Evolutionary conservation across 2,113 vertebrate genomes (phyloP).

Genomic region (Anthoscopus minutus): DNA sequence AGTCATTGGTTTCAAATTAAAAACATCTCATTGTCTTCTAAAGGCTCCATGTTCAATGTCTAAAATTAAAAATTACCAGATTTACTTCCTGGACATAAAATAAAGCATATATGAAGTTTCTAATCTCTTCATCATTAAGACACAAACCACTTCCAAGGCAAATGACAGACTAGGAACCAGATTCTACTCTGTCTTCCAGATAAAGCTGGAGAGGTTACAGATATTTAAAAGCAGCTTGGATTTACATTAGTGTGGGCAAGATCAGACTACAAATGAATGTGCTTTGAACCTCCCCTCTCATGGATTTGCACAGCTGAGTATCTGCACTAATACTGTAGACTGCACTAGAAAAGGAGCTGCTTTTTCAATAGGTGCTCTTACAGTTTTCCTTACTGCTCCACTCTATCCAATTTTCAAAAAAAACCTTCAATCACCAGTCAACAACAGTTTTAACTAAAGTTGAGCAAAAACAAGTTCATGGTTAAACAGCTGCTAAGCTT

Average conservation of each 20-base stretch:
- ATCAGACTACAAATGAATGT: neutral
- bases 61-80: neutral
- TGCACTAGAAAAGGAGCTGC: neutral
- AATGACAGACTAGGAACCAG: neutral
- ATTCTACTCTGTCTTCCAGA: neutral
- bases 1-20: neutral
- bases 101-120: neutral
- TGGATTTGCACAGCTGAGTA: neutral
- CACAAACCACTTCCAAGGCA: neutral
- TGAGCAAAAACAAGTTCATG: neutral
- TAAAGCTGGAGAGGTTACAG: neutral
- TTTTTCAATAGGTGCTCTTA: neutral
- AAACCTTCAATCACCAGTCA: neutral
- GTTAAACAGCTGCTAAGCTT: neutral
- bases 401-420: neutral
- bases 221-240: neutral
- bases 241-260: neutral
- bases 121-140: neutral
- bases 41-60: neutral
- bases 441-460: neutral
- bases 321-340: neutral
- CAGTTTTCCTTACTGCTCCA: neutral
- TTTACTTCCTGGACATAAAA: neutral
- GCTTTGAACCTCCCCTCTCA: neutral
- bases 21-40: neutral